phyloP scores from a whole-genome alignment of 2,888 invertebrate species.

The Drosophila diplacantha region DNA sequence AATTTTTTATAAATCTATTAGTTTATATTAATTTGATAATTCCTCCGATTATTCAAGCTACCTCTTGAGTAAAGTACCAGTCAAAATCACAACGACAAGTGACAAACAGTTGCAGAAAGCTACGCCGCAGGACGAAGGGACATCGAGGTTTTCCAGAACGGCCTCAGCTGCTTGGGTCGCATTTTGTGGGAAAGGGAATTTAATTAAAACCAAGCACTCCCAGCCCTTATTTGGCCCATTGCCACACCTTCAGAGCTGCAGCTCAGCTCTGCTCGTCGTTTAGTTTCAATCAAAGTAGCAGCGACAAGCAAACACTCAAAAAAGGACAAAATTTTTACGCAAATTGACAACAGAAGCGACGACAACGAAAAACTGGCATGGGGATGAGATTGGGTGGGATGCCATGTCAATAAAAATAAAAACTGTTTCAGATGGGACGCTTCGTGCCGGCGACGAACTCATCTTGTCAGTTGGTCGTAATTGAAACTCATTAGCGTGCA shows the following conservation, averaged over 20 bases:
- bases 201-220: conserved; percentile 64
- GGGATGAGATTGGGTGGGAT: conserved; percentile 2
- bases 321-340: conserved; percentile 34
- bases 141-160: conserved; percentile 16
- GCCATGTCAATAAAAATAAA: conserved; percentile 60
- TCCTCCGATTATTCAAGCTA: no score
- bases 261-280: conserved; percentile 48
- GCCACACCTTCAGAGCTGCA: conserved; percentile 19
- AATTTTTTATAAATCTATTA: no score
- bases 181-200: conserved; percentile 62
- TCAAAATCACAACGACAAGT: conserved; percentile 61
- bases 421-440: conserved; percentile 45
- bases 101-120: conserved; percentile 41
- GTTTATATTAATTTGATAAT: no score
- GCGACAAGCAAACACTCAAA: conserved; percentile 42
- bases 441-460: background rate
- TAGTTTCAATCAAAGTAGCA: conserved; percentile 71
- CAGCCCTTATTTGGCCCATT: conserved; percentile 1
- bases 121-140: conserved; percentile 13
- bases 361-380: conserved; percentile 24
- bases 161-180: conserved; percentile 60
- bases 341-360: conserved; percentile 59
- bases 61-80: background rate
- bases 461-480: conserved; percentile 53
- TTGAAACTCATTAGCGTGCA: conserved; percentile 72